Conservation (phyloP, 2,113 vertebrate genomes). For the Aleadryas rufinucha region DNA sequence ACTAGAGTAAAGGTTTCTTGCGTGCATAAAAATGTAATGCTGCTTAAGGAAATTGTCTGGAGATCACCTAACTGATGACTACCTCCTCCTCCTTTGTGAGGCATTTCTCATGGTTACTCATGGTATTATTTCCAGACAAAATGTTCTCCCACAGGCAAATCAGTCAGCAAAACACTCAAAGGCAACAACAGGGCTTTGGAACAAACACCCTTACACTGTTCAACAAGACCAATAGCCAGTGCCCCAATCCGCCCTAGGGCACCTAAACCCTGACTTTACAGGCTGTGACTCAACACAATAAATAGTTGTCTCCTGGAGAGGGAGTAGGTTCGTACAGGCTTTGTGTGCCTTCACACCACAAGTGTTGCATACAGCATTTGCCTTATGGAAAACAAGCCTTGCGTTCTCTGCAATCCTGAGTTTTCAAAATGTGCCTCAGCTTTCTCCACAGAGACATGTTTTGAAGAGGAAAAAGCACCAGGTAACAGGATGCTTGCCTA, state of each 20-base stretch:
- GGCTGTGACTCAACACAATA: background rate
- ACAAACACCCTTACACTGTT: background rate
- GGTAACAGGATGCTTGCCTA: background rate
- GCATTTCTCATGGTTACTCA: background rate
- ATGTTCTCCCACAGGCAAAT: background rate
- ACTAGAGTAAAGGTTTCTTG: background rate
- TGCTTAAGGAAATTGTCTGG: background rate
- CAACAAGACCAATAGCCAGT: background rate
- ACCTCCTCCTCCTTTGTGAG: background rate
- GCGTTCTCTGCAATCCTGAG: background rate
- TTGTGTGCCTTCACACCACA: background rate
- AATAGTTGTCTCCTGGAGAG: background rate
- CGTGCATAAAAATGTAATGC: background rate
- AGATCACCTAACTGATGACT: background rate
- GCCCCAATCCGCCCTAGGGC: background rate
- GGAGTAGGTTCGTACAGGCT: too few species aligned
- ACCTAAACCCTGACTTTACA: background rate
- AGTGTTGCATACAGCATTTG: background rate
- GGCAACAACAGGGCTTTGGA: background rate
- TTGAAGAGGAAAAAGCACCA: background rate
- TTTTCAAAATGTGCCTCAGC: background rate
- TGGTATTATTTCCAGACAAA: background rate
- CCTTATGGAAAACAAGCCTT: background rate
- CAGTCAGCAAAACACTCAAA: background rate
- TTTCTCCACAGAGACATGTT: fast-evolving